A percentile compares a stretch with the other conserved stretches of the same genome.
These are phyloP conservation scores for rabbit (Oryctolagus cuniculus) DNA, from an alignment of 2,113 vertebrate species.

Conservation along the genomic window mOryCun1.1 NC_091441.1:31261001-31261500, in stretches of 20 bases:
- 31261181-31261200: too few relatives aligned
- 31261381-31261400: constrained; percentile 12
- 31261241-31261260: neutral
- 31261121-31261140: too few relatives aligned
- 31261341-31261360: constrained; percentile 22
- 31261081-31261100: too few relatives aligned
- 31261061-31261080: too few relatives aligned
- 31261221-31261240: neutral
- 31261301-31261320: constrained; percentile 7
- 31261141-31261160: too few relatives aligned
- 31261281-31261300: neutral
- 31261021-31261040: too few relatives aligned
- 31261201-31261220: neutral
- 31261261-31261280: constrained; percentile 3
- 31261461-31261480: neutral
- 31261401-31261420: constrained; percentile 38
- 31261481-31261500: constrained; percentile 33
- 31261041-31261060: too few relatives aligned
- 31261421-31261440: constrained; percentile 47
- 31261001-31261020: too few relatives aligned
- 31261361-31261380: neutral
- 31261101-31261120: too few relatives aligned
- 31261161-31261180: too few relatives aligned
- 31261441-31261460: neutral
- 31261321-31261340: neutral